A percentile compares a stretch with the other conserved stretches of the same genome.
Evolutionary conservation across 2,113 vertebrate genomes (phyloP).

Genomic region (Syrrhaptes paradoxus): DNA sequence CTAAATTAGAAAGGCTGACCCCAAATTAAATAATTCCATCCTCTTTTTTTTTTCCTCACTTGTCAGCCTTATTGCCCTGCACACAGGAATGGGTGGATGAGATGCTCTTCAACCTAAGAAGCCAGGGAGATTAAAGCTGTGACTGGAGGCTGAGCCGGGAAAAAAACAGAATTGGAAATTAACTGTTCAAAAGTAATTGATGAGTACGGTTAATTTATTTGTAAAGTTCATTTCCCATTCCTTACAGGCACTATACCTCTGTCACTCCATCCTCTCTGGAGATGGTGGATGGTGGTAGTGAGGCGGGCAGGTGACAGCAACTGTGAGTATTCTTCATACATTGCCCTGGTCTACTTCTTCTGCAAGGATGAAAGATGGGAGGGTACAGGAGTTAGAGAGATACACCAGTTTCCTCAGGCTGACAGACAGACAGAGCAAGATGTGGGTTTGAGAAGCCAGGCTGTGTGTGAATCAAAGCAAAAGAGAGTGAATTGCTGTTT

Average conservation of each 20-base stretch:
- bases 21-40: not conserved
- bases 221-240: not conserved
- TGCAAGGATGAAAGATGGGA: not conserved
- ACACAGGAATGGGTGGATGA: not conserved
- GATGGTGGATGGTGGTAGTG: not conserved
- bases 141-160: not conserved
- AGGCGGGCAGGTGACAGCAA: not conserved
- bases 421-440: not conserved
- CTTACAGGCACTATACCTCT: not conserved
- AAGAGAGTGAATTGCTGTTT: not conserved
- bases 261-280: not conserved
- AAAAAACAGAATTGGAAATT: not conserved
- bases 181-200: not conserved
- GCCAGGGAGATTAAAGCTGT: not conserved
- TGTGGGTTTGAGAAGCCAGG: not conserved
- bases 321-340: not conserved
- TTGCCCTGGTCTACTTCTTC: not conserved
- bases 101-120: not conserved
- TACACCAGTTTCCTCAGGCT: not conserved
- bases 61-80: not conserved
- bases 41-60: not conserved
- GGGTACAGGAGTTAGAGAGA: not conserved
- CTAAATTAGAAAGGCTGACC: not conserved
- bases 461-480: not conserved
- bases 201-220: constrained; percentile 31